These are phyloP conservation scores for Periphyllus acericola DNA, from an alignment of 2,888 invertebrate species.

Conservation along the genomic window DNA sequence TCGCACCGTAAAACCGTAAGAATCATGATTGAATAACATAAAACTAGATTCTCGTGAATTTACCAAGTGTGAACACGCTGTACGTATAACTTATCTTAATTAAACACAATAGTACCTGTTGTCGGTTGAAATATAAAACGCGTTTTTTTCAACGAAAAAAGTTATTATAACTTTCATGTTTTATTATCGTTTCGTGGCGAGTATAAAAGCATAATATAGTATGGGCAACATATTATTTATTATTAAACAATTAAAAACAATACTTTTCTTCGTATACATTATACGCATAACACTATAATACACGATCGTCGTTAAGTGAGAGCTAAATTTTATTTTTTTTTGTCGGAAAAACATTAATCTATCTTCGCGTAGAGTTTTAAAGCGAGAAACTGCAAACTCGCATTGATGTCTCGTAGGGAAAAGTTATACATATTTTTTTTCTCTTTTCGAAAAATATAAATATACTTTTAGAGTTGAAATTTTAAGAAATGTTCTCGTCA, in stretches of 20 bases:
- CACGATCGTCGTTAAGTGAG: neutral
- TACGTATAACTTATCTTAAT: neutral
- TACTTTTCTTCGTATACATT: neutral
- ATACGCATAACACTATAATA: neutral
- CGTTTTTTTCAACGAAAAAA: neutral
- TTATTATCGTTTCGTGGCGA: neutral
- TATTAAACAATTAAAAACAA: neutral
- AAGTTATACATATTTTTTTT: neutral
- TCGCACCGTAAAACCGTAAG: too few relatives aligned
- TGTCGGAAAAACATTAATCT: neutral
- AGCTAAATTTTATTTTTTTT: neutral
- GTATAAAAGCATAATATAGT: neutral
- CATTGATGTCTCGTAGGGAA: neutral
- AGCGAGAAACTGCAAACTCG: neutral
- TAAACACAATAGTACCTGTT: slow-evolving; percentile 19
- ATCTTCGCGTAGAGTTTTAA: neutral
- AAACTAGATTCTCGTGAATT: too few relatives aligned
- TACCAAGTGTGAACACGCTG: too few relatives aligned
- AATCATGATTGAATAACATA: too few relatives aligned
- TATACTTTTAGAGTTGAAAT: neutral
- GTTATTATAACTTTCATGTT: neutral
- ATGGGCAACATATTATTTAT: neutral
- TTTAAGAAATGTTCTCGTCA: neutral
- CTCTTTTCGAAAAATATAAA: neutral
- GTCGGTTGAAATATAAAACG: neutral